These are phyloP conservation scores for Sorex araneus DNA, from an alignment of 2,113 vertebrate species.

Conservation along the genomic window DNA sequence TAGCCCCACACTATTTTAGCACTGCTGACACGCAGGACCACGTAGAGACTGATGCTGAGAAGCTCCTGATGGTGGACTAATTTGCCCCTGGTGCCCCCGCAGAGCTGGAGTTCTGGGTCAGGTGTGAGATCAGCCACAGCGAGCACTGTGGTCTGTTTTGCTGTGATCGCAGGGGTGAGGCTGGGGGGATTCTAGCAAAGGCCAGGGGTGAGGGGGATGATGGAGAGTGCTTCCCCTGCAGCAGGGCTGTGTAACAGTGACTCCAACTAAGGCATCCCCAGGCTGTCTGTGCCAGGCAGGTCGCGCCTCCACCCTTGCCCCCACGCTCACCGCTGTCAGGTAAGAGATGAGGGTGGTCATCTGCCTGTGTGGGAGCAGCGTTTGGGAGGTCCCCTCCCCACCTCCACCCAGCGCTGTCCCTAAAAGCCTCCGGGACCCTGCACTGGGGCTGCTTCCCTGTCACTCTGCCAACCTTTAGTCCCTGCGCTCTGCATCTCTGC, in stretches of 20 bases:
- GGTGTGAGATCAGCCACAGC: not conserved
- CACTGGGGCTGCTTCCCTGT: not conserved
- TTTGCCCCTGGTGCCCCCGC: not conserved
- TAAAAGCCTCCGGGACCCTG: too few relatives aligned
- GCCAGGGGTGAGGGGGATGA: not conserved
- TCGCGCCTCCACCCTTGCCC: too few relatives aligned
- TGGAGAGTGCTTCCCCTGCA: not conserved
- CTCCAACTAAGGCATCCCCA: not conserved
- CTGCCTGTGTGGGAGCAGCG: not conserved
- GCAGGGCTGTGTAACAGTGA: not conserved
- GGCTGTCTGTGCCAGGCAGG: not conserved
- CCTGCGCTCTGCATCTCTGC: not conserved
- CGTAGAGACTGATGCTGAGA: too few relatives aligned
- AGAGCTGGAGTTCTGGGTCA: not conserved
- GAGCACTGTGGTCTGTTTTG: not conserved
- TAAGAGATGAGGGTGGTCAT: not conserved
- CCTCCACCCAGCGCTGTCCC: not conserved
- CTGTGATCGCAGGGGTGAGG: not conserved
- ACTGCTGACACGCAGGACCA: not conserved
- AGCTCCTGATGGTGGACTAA: not conserved
- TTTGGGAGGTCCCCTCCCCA: not conserved
- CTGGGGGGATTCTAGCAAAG: not conserved
- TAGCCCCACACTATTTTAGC: not conserved
- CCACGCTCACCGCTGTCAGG: not conserved
- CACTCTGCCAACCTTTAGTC: not conserved